Conservation (phyloP, 2,113 vertebrate species). For the Brachypteracias leptosomus region DNA sequence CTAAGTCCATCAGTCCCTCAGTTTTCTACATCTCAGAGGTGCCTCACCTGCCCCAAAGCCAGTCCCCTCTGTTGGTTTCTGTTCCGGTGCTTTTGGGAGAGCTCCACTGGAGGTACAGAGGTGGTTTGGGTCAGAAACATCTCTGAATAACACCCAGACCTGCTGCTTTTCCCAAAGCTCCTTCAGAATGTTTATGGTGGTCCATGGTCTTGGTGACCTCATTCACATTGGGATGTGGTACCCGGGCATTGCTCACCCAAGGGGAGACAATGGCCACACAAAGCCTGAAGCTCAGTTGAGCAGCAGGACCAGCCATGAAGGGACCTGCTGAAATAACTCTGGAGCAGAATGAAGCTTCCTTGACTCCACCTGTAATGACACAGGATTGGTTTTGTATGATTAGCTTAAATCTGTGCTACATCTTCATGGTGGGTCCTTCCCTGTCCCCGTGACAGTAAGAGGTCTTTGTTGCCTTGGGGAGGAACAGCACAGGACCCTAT, state of each 20-base stretch:
- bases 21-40: fast-evolving
- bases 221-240: not conserved
- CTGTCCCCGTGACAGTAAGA: not conserved
- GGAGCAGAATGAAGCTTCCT: not conserved
- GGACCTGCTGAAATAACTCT: not conserved
- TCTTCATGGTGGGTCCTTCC: not conserved
- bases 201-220: not conserved
- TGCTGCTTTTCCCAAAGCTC: not conserved
- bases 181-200: not conserved
- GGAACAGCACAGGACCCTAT: not conserved
- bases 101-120: not conserved
- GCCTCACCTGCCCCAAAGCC: not conserved
- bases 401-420: fast-evolving
- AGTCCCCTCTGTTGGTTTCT: not conserved
- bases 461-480: not conserved
- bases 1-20: not conserved
- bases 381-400: not conserved
- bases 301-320: not conserved
- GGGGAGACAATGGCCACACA: fast-evolving
- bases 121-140: not conserved
- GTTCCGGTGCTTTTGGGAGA: not conserved
- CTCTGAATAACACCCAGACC: not conserved
- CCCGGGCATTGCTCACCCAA: not conserved
- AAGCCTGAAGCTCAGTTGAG: not conserved
- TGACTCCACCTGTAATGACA: not conserved